Base-by-base conservation (phyloP, 2,888 invertebrate species). In the Drepanosiphum platanoidis region DNA sequence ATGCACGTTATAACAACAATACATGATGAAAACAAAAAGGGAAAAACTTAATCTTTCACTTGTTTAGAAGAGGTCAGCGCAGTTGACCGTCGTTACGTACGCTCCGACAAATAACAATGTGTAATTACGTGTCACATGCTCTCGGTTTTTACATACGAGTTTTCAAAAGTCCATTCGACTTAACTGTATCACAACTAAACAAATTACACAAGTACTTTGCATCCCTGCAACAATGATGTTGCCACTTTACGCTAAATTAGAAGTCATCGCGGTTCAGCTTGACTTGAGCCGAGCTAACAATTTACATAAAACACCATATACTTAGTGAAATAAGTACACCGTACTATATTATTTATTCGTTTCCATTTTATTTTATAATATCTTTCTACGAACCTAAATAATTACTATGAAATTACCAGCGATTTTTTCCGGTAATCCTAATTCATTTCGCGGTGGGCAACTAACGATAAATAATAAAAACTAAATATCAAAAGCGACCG, bases 1-100 rank as follows among this genome's bases (percentile, higher is more conserved):
- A 61, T 61, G 9, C 11, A 61, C n/a, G 61, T 52, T 52, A 52
- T n/a, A 2, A 64, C n/a, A n/a, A n/a, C n/a, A n/a, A n/a, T n/a
- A n/a, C 15, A 11, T n/a, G n/a, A 42, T 68, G 5, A 68, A 52
- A 82, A 13, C 22, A 1, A 64, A 86, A 86, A 34, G 18, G 22
- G 8, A 27, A 22, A 11, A 74, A 52, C 32, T 46, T 74, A 22
- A 11, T 30, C 30, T 30, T 30, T 5, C 32, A 52, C 46, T 71
- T 46, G 8, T 72, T 30, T 32, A 4, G 1, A 52, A 52, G 32
- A 22, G 11, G 22, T 74, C 32, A 74, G n/a, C n/a, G n/a, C n/a
- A n/a, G 18, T 13, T 74, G 18, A 22, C 46, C 22, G 8, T 46
- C n/a, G 0, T 52, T 46, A 32, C 32, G 46, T 52, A 52, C n/a